phyloP scores from a whole-genome alignment of 2,797 vertebrate species.

The Spinus olivaceus region DNA sequence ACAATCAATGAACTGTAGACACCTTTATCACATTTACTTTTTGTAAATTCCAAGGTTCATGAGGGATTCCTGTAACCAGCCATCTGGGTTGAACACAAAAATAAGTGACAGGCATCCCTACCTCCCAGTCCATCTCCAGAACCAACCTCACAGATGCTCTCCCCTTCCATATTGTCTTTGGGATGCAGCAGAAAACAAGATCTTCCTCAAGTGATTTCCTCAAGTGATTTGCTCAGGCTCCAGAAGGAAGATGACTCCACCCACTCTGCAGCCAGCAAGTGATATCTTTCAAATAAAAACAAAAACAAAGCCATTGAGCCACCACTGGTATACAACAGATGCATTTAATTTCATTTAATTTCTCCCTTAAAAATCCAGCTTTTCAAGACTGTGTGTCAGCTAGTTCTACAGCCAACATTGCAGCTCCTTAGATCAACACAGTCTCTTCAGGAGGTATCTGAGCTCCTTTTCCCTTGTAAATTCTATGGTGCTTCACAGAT shows the following conservation, averaged over 20 bases:
- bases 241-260: slow-evolving; percentile 39
- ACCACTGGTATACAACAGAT: not conserved
- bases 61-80: not conserved
- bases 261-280: slow-evolving; percentile 35
- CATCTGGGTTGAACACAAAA: not conserved
- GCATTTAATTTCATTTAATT: not conserved
- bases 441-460: not conserved
- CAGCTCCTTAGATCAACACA: not conserved
- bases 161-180: slow-evolving; percentile 45
- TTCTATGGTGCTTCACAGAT: not conserved
- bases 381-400: not conserved
- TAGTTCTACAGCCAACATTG: not conserved
- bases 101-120: not conserved
- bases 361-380: not conserved
- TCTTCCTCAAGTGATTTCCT: slow-evolving; percentile 12
- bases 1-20: slow-evolving; percentile 5
- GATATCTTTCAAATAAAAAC: slow-evolving; percentile 61
- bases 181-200: not conserved
- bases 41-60: not conserved
- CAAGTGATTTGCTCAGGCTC: slow-evolving; percentile 15
- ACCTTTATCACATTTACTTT: not conserved
- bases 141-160: slow-evolving; percentile 64
- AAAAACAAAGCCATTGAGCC: slow-evolving; percentile 33
- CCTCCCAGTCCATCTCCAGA: slow-evolving; percentile 57
- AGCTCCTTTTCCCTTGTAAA: not conserved